Conservation (phyloP, 2,113 vertebrate genomes). For the Micronycteris hirsuta region DNA sequence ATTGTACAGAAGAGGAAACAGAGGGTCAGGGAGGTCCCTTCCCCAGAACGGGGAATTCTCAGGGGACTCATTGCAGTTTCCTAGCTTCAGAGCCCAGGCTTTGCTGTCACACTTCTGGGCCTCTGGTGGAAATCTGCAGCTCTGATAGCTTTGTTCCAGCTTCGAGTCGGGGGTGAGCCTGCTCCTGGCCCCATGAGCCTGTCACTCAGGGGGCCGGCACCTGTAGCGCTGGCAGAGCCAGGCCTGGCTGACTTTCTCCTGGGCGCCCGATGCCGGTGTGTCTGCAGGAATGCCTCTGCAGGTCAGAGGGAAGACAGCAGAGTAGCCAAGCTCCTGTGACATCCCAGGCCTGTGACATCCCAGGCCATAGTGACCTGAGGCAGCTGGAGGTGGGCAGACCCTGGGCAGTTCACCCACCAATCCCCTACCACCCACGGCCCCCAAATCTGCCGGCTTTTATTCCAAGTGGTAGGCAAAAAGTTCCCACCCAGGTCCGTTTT, state of each 20-base stretch:
- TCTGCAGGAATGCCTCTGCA: not conserved
- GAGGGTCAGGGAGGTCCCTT: not conserved
- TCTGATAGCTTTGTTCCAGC: not conserved
- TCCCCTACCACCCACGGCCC: not conserved
- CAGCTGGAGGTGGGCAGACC: too few relatives aligned
- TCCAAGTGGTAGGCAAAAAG: not conserved
- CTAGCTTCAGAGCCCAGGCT: not conserved
- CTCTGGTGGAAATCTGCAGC: not conserved
- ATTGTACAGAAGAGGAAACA: not conserved
- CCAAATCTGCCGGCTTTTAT: not conserved
- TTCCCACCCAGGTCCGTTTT: not conserved
- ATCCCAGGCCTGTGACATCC: not conserved
- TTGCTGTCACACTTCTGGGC: not conserved
- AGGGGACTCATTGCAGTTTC: not conserved
- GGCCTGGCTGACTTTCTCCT: not conserved
- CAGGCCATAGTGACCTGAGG: not conserved
- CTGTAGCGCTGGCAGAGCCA: rapidly evolving
- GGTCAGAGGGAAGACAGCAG: not conserved
- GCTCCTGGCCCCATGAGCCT: not conserved
- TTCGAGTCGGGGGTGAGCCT: not conserved
- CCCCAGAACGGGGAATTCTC: not conserved
- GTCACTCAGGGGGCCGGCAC: not conserved
- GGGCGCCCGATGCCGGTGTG: not conserved
- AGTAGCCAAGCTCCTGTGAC: too few relatives aligned
- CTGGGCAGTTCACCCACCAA: not conserved